Evolutionary conservation across 2,888 invertebrate species (phyloP), one percentile per base, ranked within the genome.

Genomic region (Eretmocerus hayati): DNA sequence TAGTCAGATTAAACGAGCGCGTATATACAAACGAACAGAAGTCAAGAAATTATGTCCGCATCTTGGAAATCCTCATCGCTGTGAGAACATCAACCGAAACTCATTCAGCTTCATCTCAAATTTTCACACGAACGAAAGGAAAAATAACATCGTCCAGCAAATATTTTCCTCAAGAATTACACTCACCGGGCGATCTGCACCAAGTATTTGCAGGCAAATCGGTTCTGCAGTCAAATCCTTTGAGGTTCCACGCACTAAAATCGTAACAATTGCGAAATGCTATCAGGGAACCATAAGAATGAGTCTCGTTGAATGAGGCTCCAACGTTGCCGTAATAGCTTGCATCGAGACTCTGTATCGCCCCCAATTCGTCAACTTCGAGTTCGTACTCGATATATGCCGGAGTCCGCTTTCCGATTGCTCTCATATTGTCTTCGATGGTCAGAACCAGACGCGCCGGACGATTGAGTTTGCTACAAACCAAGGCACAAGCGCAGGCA

Each of bases 371-470:
- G 58, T 81, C 75, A 0, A 81, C 77, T 3, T 78, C 82, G 4
- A 83, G 81, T 64, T 86, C 82, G 63, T 85, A 89, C 52, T 82
- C 79, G 4, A 75, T 71, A 5, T 75, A 76, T 36, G 75, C 73
- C 0, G 85, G 77, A 46, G 74, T 69, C 21, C 89, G 74, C 63
- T 84, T 86, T 2, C 89, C 89, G 1, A 83, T 60, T 3, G 79
- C 72, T 40, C 78, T 75, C 81, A 90, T 84, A 61, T 84, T 88
- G 15, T 81, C 79, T 60, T 84, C 82, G 46, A 91, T 73, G 16
- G 82, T 76, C 70, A 88, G 69, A 2, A 81, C 77, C 50, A 91
- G 78, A 21, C 87, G 77, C 0, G 86, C 83, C 0, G 90, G 87
- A 42, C 80, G 75, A 62, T 78, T 75, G 37, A 81, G 67, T 37